These are phyloP conservation scores for Dynastes grantii DNA, from an alignment of 2,888 invertebrate genomes.

Conservation along the genomic window DNA sequence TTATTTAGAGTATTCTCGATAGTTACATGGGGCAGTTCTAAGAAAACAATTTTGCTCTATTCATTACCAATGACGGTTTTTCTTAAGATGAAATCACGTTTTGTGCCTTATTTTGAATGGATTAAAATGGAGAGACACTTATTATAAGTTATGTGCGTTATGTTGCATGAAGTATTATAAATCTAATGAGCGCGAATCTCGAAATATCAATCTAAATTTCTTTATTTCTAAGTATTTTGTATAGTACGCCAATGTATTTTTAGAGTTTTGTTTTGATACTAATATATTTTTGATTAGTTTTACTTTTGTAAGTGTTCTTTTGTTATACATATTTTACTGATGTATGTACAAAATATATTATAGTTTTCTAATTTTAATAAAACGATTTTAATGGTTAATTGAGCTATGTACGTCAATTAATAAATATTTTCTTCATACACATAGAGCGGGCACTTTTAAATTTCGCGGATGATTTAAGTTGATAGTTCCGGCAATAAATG, in stretches of 20 bases:
- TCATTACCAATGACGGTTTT: not conserved
- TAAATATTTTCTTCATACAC: not conserved
- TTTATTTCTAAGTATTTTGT: not conserved
- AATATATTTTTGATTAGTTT: constrained; percentile 25
- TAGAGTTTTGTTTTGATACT: constrained; percentile 2
- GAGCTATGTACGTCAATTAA: not conserved
- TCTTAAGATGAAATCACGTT: constrained; percentile 7
- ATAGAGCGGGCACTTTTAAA: too few relatives aligned
- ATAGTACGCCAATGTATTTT: not conserved
- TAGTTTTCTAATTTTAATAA: constrained; percentile 31
- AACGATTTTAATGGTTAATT: constrained; percentile 11
- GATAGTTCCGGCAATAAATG: too few relatives aligned
- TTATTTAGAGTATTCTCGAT: too few relatives aligned
- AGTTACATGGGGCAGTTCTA: too few relatives aligned
- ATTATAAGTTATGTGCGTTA: not conserved
- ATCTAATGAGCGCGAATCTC: not conserved
- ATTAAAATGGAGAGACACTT: not conserved
- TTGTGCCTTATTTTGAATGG: constrained; percentile 25
- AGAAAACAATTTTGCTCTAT: not conserved
- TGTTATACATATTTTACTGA: constrained; percentile 35
- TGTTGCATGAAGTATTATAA: not conserved
- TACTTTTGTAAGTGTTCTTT: constrained; percentile 34
- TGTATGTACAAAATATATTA: constrained; percentile 41
- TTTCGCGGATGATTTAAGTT: too few relatives aligned
- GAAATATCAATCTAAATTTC: not conserved